Conservation (phyloP, 2,888 invertebrate species). For the Caenorhabditis wallacei region DNA sequence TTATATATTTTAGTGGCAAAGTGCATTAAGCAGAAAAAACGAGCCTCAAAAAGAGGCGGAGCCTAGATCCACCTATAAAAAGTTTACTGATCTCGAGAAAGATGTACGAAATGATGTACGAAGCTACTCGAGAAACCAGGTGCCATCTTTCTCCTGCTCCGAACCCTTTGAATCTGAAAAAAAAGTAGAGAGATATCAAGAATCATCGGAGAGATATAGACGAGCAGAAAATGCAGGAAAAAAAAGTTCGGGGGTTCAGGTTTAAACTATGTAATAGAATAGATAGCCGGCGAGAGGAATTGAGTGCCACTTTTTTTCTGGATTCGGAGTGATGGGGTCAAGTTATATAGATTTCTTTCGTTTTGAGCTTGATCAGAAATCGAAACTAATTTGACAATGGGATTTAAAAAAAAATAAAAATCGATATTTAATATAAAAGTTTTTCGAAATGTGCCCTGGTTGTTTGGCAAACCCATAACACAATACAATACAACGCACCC, state of each 20-base stretch:
- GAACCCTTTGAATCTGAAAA: conserved; percentile 5
- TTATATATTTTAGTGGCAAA: not conserved
- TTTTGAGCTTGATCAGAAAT: not conserved
- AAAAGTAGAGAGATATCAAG: conserved; percentile 4
- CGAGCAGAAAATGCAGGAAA: conserved; percentile 4
- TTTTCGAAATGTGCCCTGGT: not conserved
- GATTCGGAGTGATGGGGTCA: not conserved
- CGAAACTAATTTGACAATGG: not conserved
- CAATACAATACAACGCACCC: conserved; percentile 29
- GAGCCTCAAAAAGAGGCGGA: no score
- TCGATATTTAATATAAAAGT: conserved; percentile 2
- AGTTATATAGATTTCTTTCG: not conserved
- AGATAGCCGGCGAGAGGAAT: no score
- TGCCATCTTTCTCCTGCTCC: not conserved
- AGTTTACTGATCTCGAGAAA: not conserved
- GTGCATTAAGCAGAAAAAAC: no score
- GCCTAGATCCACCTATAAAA: no score
- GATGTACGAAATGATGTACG: not conserved
- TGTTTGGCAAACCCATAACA: conserved; percentile 20
- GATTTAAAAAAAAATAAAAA: not conserved
- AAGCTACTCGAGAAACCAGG: not conserved
- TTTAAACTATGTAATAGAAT: not conserved
- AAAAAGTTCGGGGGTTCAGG: conserved; percentile 17
- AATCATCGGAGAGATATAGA: conserved; percentile 18
- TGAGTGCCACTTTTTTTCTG: not conserved